A percentile compares a stretch with the other conserved stretches of the same genome.
Conservation (phyloP, 2,888 invertebrate genomes). For the Beris chalybata region DNA sequence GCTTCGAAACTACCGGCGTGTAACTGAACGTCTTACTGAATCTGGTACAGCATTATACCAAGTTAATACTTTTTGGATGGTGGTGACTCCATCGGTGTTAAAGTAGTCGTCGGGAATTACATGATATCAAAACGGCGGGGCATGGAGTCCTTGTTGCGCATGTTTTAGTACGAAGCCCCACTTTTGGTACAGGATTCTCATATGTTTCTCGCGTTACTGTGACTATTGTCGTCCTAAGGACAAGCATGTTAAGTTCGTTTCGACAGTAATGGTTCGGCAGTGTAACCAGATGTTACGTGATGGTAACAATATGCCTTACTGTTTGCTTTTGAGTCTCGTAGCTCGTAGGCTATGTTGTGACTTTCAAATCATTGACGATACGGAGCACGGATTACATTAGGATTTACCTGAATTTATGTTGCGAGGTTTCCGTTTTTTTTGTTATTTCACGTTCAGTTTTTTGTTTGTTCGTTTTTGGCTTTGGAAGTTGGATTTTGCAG, state of each 20-base stretch:
- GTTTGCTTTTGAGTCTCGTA: background rate
- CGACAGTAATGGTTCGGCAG: slow-evolving; percentile 14
- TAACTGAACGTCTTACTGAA: slow-evolving; percentile 34
- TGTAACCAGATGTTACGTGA: slow-evolving; percentile 1
- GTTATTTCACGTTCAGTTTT: background rate
- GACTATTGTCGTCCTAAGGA: background rate
- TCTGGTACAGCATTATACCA: slow-evolving; percentile 17
- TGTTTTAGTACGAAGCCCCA: slow-evolving; percentile 1
- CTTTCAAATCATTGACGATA: background rate
- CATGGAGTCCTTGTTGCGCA: slow-evolving; percentile 13
- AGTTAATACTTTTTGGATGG: slow-evolving; percentile 16
- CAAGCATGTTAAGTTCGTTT: slow-evolving; percentile 1
- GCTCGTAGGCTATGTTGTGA: background rate
- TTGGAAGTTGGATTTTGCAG: too few species aligned
- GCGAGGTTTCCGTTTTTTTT: slow-evolving; percentile 13
- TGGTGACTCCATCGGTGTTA: background rate
- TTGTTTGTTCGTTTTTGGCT: too few species aligned
- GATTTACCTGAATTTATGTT: slow-evolving; percentile 22
- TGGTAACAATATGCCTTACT: background rate
- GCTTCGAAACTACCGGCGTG: slow-evolving; percentile 34
- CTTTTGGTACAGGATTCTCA: background rate
- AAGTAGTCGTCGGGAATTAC: slow-evolving; percentile 8
- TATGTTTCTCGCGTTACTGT: slow-evolving; percentile 12
- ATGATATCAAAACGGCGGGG: slow-evolving; percentile 16
- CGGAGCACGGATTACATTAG: slow-evolving; percentile 11